Conservation (phyloP, 1,140 invertebrate genomes). For the Monomorium pharaonis region DNA sequence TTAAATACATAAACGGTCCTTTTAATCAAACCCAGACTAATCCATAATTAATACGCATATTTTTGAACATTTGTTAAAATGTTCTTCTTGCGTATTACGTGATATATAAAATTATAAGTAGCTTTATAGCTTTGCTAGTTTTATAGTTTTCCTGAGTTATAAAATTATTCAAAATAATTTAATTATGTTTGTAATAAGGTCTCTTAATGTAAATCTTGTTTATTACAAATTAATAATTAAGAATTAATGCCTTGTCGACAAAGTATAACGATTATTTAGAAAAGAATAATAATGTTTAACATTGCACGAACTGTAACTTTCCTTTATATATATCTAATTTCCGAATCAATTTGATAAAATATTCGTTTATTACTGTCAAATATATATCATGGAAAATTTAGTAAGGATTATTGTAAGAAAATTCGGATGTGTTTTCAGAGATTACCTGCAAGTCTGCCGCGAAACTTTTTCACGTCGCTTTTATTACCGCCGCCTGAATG, state of each 20-base stretch:
- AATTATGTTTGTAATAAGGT: no score
- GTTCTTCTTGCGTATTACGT: background rate
- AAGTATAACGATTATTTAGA: background rate
- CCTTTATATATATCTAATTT: background rate
- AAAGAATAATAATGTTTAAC: background rate
- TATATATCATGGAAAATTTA: background rate
- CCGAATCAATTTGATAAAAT: background rate
- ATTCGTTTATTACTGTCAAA: background rate
- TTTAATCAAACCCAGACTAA: background rate
- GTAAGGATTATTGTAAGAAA: background rate
- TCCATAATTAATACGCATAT: background rate
- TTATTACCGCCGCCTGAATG: background rate
- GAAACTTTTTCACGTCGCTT: background rate
- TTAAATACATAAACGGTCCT: no score
- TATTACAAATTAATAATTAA: background rate
- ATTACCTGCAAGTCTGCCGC: background rate
- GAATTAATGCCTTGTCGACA: background rate
- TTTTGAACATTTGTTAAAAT: background rate
- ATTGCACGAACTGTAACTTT: background rate
- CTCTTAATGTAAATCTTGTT: no score
- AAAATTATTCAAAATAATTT: background rate
- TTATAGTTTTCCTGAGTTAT: background rate
- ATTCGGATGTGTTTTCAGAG: background rate
- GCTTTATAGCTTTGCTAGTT: background rate
- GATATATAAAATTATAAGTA: background rate